phyloP scores from a whole-genome alignment of 2,797 vertebrate species.

The Enteromius unitaeniatus region DNA sequence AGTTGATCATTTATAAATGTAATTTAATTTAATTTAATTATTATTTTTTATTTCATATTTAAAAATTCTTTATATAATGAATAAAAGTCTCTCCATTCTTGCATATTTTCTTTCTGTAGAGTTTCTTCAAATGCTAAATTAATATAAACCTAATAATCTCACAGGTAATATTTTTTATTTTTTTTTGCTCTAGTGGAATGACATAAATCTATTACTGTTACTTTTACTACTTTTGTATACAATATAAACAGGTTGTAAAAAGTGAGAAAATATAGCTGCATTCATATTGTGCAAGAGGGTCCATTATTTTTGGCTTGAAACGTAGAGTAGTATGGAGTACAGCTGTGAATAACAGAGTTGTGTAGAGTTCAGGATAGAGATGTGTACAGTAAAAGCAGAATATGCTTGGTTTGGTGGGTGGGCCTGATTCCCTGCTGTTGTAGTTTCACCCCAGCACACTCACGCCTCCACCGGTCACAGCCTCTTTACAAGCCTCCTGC shows the following conservation, averaged over 20 bases:
- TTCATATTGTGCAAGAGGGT: neutral
- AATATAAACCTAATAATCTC: neutral
- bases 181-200: neutral
- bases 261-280: neutral
- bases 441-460: constrained; percentile 53
- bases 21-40: neutral
- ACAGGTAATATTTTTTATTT: neutral
- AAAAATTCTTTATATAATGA: neutral
- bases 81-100: neutral
- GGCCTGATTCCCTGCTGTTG: constrained; percentile 43
- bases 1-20: too few relatives aligned
- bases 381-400: neutral
- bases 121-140: neutral
- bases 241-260: neutral
- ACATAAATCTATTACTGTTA: neutral
- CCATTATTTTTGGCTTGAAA: neutral
- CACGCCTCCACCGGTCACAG: constrained; percentile 61
- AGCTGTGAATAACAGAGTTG: neutral
- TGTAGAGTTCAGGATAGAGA: neutral
- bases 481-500: constrained; percentile 65
- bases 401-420: constrained; percentile 39
- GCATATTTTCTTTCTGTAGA: neutral
- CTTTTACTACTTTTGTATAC: neutral
- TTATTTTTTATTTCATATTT: neutral
- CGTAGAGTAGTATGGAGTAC: neutral